Percentiles rank a stretch among this genome's conserved stretches.
These are phyloP conservation scores for Redunca redunca DNA, from an alignment of 2,113 vertebrate species.

Conservation along the genomic window DNA sequence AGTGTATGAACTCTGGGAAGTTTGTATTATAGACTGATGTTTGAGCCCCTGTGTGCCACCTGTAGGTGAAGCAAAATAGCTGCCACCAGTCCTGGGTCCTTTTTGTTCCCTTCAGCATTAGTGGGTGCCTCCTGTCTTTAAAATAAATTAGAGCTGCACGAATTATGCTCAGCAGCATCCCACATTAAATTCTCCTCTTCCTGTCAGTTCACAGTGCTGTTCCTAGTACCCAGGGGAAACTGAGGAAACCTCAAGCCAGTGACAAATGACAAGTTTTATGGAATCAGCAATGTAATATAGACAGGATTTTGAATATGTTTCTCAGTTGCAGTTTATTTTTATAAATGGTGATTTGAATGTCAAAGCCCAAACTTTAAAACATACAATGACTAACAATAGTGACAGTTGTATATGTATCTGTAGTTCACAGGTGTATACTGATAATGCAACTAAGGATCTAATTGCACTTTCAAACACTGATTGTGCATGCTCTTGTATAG, in stretches of 20 bases:
- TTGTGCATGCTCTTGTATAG: constrained; percentile 28
- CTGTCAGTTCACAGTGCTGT: not conserved
- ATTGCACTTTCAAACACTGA: constrained; percentile 31
- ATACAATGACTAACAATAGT: not conserved
- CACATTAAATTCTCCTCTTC: not conserved
- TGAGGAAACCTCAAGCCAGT: not conserved
- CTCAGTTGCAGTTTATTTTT: not conserved
- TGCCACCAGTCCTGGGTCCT: not conserved
- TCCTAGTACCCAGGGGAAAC: not conserved
- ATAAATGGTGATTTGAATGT: not conserved
- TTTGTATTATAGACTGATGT: not conserved
- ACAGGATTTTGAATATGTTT: not conserved
- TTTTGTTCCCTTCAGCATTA: not conserved
- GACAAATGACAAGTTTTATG: not conserved
- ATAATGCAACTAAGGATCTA: constrained; percentile 14
- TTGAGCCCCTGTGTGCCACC: rapidly evolving
- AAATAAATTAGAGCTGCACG: not conserved
- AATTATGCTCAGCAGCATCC: not conserved
- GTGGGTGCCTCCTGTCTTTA: not conserved
- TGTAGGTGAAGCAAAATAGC: not conserved
- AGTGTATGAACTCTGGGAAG: not conserved
- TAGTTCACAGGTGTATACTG: not conserved
- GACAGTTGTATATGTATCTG: not conserved
- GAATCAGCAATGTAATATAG: not conserved
- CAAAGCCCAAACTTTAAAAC: not conserved